A percentile compares a stretch with the other conserved stretches of the same genome.
These are phyloP conservation scores for Thumatha senex DNA, from an alignment of 2,888 invertebrate species.

Conservation along the genomic window DNA sequence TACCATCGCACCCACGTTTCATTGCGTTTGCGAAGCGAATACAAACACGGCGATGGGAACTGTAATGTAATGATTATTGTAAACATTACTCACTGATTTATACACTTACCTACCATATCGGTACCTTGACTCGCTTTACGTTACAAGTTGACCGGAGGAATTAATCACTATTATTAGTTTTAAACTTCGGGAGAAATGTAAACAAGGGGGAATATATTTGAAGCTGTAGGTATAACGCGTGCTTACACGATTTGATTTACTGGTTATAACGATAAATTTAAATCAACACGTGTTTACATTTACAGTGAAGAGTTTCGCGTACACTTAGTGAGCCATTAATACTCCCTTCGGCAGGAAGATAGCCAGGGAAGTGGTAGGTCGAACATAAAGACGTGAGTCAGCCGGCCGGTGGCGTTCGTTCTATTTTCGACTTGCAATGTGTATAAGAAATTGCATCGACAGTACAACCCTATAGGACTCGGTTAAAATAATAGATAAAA, in stretches of 20 bases:
- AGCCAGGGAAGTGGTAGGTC: conserved; percentile 43
- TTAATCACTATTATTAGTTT: conserved; percentile 35
- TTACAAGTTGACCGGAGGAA: conserved; percentile 26
- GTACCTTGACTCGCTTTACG: conserved; percentile 26
- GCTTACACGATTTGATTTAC: conserved; percentile 27
- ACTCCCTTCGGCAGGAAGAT: conserved; percentile 49
- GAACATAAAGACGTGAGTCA: conserved; percentile 75
- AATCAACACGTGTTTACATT: conserved; percentile 27
- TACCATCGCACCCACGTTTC: conserved; percentile 54
- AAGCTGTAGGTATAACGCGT: conserved; percentile 26
- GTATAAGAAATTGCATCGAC: conserved; percentile 75
- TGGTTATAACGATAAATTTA: conserved; percentile 2
- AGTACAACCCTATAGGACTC: conserved; percentile 30
- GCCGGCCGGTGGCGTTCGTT: conserved; percentile 43
- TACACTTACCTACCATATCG: conserved; percentile 33
- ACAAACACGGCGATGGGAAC: conserved; percentile 59
- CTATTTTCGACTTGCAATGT: conserved; percentile 76
- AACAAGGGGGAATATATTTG: conserved; percentile 23
- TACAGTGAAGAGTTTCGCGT: conserved; percentile 43
- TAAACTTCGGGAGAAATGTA: conserved; percentile 19
- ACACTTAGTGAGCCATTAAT: conserved; percentile 45
- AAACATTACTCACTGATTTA: conserved; percentile 58
- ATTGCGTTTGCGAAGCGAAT: conserved; percentile 69
- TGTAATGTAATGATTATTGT: conserved; percentile 67
- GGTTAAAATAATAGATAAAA: no score